Base-by-base conservation (phyloP, 1,140 invertebrate species). In the Mesaphorura yosii region DNA sequence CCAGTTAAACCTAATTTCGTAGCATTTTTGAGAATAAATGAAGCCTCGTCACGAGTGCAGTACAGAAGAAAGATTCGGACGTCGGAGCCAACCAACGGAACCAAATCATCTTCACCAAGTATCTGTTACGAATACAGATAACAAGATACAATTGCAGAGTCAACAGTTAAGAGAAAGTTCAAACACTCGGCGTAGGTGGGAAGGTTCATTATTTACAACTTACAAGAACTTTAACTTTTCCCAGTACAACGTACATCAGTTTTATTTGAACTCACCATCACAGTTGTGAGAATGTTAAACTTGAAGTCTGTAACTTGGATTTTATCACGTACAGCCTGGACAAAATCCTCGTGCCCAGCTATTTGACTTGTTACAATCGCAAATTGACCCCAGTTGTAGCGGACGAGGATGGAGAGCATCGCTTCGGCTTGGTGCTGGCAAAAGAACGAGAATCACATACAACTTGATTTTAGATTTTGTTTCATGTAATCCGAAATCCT, bases 321-420 rank as follows among this genome's bases (percentile, higher is more conserved):
- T 55, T 86, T 73, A 66, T 92, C 88, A 34, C 89, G 71, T 20
- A 95, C 83, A 17, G 88, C 87, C 68, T 91, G 86, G 53, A 94
- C 84, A 66, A 97, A 95, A 68, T 95, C 88, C 63, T 89, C 86
- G 69, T 94, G 87, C 0, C 91, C 91, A 17, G 88, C 88, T 41
- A 93, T 90, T 65, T 87, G 82, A 40, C 84, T 88, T n/a, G 86
- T 88, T 82, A 40, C 84, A 47, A 95, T 83, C 55, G 87, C 87
- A 70, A 95, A 94, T 64, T 90, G 84, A 67, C 92, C 88, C 92
- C 92, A 96, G 67, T 93, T 91, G 73, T 97, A 97, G 45, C 89
- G 75, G 68, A 87, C 82, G 63, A 95, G 72, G 62, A 96, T 89
- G 67, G 84, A 88, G 53, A 95, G 68, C 87, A 94, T 93, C 15